Percentiles rank a stretch among this genome's conserved stretches.
These are phyloP conservation scores for Laupala kohalensis DNA, from an alignment of 1,140 invertebrate genomes.

Conservation along the genomic window DNA sequence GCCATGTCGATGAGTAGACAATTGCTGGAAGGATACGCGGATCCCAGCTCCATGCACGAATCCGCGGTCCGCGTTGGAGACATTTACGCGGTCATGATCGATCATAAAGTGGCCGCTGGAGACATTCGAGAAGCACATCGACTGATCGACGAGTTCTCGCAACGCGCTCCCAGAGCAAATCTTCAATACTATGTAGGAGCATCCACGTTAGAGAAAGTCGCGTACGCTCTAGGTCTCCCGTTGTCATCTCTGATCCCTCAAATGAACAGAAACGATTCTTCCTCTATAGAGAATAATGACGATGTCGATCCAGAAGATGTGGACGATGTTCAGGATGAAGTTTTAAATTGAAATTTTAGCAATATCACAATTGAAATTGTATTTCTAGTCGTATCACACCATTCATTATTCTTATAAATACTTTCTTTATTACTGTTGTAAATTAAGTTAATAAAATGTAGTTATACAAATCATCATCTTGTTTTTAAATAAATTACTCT, in stretches of 20 bases:
- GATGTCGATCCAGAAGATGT: constrained; percentile 2
- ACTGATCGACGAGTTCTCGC: constrained; percentile 9
- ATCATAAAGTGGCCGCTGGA: constrained; percentile 12
- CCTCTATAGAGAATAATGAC: not conserved
- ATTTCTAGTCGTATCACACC: too few species aligned
- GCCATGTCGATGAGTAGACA: constrained; percentile 40
- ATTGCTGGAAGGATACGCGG: constrained; percentile 33
- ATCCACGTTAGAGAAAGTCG: constrained; percentile 4
- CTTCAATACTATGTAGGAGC: constrained; percentile 1
- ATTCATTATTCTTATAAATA: too few species aligned
- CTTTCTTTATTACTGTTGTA: too few species aligned
- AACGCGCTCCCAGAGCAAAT: not conserved
- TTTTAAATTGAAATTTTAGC: too few species aligned
- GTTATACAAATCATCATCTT: too few species aligned
- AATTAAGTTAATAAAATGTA: too few species aligned
- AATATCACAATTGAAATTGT: too few species aligned
- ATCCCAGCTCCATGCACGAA: constrained; percentile 36
- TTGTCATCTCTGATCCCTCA: not conserved
- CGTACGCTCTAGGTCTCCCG: not conserved
- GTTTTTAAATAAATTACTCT: too few species aligned
- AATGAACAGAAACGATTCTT: too few species aligned
- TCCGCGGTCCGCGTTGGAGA: constrained; percentile 37
- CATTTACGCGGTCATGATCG: constrained; percentile 41
- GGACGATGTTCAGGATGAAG: not conserved
- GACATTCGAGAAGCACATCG: constrained; percentile 7